Percentiles rank a stretch among this genome's conserved stretches.
Evolutionary conservation across 2,113 vertebrate genomes (phyloP).

Genomic region (Tetrax tetrax): DNA sequence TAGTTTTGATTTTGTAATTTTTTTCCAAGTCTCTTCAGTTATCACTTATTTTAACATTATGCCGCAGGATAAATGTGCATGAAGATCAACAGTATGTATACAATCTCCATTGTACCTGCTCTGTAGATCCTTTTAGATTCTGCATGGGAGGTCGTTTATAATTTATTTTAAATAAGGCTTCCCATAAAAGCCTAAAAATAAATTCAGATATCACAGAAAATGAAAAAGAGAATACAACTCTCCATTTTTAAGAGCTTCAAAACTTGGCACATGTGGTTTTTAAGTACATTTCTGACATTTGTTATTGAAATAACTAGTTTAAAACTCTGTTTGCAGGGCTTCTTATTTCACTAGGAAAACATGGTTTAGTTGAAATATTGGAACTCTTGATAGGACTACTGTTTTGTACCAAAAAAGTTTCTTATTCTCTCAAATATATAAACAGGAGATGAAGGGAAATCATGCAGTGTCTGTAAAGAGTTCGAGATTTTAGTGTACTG

Average conservation of each 20-base stretch:
- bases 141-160: conserved; percentile 40
- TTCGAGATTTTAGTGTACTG: neutral
- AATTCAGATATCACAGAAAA: neutral
- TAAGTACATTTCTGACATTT: conserved; percentile 70
- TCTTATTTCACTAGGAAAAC: neutral
- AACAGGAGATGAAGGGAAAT: neutral
- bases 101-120: conserved; percentile 11
- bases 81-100: conserved; percentile 81
- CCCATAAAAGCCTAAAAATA: conserved; percentile 21
- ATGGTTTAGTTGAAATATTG: neutral
- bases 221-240: neutral
- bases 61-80: conserved; percentile 79
- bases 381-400: neutral
- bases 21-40: conserved; percentile 71
- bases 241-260: conserved; percentile 53
- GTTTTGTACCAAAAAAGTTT: neutral
- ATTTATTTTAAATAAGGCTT: conserved; percentile 11
- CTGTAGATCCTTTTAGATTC: conserved; percentile 49
- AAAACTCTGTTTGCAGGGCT: neutral
- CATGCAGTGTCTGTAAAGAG: conserved; percentile 56
- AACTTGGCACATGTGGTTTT: conserved; percentile 44
- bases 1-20: conserved; percentile 54
- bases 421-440: neutral
- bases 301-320: conserved; percentile 5
- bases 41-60: conserved; percentile 77